Evolutionary conservation across 1,140 invertebrate species (phyloP).

Genomic region (Trichonephila inaurata): DNA sequence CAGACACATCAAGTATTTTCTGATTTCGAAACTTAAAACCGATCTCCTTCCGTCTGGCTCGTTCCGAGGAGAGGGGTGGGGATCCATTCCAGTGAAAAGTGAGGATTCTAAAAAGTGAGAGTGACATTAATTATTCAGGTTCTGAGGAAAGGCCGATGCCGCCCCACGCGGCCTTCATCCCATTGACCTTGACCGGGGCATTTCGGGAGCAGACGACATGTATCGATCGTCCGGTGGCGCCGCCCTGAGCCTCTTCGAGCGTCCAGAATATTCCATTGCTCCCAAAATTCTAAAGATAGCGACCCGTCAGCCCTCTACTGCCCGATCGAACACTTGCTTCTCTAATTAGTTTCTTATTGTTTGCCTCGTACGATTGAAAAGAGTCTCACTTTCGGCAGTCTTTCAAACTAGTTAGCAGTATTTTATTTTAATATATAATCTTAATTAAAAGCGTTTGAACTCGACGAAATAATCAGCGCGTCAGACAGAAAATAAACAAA

Average conservation of each 20-base stretch:
- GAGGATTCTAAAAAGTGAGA: background rate
- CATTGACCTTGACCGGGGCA: slow-evolving; percentile 64
- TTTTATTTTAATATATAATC: no score
- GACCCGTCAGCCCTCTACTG: background rate
- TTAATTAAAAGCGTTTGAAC: no score
- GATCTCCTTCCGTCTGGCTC: no score
- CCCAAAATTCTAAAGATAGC: background rate
- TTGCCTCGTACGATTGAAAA: background rate
- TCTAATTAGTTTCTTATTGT: background rate
- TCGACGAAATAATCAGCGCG: no score
- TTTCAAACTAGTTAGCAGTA: no score
- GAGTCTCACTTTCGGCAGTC: background rate
- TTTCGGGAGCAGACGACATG: slow-evolving; percentile 22
- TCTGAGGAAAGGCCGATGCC: background rate
- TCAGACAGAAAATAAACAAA: no score
- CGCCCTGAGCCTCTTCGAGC: background rate
- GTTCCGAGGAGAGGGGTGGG: no score
- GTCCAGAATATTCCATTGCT: background rate
- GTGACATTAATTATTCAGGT: slow-evolving; percentile 13
- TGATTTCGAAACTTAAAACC: no score
- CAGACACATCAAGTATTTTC: no score
- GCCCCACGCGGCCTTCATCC: slow-evolving; percentile 46
- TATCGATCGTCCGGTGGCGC: slow-evolving; percentile 44
- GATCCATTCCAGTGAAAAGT: background rate
- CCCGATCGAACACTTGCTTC: background rate